Percentiles rank a stretch among this genome's conserved stretches.
These are phyloP conservation scores for Etheostoma cragini DNA, from an alignment of 2,113 vertebrate genomes.

Conservation along the genomic window DNA sequence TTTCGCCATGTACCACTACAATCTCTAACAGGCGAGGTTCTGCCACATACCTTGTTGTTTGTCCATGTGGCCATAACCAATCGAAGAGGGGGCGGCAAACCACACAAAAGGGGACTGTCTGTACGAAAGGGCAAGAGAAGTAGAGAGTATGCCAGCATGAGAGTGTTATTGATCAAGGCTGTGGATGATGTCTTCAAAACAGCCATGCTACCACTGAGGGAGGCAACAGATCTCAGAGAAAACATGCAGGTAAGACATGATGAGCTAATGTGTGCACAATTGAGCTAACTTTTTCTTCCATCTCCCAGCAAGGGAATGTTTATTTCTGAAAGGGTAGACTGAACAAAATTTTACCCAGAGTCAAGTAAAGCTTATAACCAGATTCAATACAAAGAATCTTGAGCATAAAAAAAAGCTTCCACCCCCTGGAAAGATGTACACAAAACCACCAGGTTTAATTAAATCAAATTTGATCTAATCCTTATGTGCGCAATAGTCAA, in stretches of 20 bases:
- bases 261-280: neutral
- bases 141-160: slow-evolving; percentile 95
- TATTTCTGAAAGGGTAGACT: slow-evolving; percentile 14
- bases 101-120: slow-evolving; percentile 96
- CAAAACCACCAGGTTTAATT: slow-evolving; percentile 43
- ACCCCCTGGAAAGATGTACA: slow-evolving; percentile 35
- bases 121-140: slow-evolving; percentile 94
- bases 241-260: slow-evolving; percentile 93
- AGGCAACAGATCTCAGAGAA: slow-evolving; percentile 96
- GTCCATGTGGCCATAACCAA: slow-evolving; percentile 98
- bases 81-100: slow-evolving; percentile 96
- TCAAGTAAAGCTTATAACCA: slow-evolving; percentile 40
- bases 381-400: slow-evolving; percentile 42
- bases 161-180: slow-evolving; percentile 93
- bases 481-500: slow-evolving; percentile 31
- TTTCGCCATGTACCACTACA: slow-evolving; percentile 95
- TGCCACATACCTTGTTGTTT: slow-evolving; percentile 93
- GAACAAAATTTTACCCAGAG: slow-evolving; percentile 21
- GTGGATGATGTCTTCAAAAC: slow-evolving; percentile 97
- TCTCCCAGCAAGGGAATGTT: slow-evolving; percentile 27
- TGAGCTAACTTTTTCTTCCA: neutral
- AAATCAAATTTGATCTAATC: slow-evolving; percentile 52
- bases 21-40: slow-evolving; percentile 92
- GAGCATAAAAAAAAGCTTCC: slow-evolving; percentile 28
- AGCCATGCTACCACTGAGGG: slow-evolving; percentile 90